Evolutionary conservation across 2,797 vertebrate genomes (phyloP).

Genomic region (Coranthus polyacanthus): DNA sequence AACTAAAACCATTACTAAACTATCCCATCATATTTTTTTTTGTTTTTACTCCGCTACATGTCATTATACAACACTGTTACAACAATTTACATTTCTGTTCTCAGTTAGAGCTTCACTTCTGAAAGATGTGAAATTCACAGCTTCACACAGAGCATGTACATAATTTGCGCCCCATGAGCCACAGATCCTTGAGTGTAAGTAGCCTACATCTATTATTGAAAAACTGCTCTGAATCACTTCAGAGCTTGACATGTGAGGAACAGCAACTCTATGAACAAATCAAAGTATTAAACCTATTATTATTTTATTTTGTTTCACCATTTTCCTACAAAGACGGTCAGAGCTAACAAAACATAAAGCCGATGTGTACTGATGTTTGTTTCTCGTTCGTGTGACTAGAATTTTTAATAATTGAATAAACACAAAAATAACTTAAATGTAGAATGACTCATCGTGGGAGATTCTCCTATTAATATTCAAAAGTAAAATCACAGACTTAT

Average conservation of each 20-base stretch:
- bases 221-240: conserved; percentile 30
- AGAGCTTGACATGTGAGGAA: conserved; percentile 15
- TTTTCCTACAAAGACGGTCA: not conserved
- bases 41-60: not conserved
- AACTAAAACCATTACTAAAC: too few relatives aligned
- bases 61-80: conserved; percentile 1
- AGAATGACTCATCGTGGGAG: too few relatives aligned
- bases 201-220: conserved; percentile 33
- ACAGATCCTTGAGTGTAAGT: conserved; percentile 29
- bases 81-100: conserved; percentile 1
- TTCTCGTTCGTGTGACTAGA: too few relatives aligned
- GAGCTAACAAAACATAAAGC: too few relatives aligned
- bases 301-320: not conserved
- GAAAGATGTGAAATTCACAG: conserved; percentile 21
- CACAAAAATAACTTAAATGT: too few relatives aligned
- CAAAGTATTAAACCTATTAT: conserved; percentile 2
- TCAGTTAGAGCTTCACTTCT: conserved; percentile 18
- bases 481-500: conserved; percentile 15
- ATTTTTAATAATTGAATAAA: too few relatives aligned
- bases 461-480: not conserved
- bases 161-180: conserved; percentile 42
- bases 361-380: too few relatives aligned
- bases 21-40: not conserved
- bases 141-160: not conserved
- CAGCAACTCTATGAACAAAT: conserved; percentile 3